A percentile compares a stretch with the other conserved stretches of the same genome.
phyloP scores from a whole-genome alignment of 2,888 invertebrate genomes.

The Reticulitermes lucifugus region DNA sequence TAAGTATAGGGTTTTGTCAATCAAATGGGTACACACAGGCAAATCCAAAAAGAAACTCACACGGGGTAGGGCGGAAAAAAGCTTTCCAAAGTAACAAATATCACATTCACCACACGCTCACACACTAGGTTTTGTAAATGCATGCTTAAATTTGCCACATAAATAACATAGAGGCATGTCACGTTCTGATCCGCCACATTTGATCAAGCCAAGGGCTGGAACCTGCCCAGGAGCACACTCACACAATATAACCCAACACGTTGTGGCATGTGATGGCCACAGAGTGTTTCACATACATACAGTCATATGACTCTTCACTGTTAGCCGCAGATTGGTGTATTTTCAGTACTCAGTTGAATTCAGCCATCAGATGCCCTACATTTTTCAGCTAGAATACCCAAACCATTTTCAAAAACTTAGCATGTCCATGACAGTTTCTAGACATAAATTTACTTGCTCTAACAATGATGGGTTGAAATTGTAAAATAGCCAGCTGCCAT shows the following conservation, averaged over 20 bases:
- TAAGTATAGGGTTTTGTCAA: neutral
- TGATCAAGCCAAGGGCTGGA: neutral
- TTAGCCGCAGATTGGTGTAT: constrained; percentile 26
- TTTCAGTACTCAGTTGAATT: too few species aligned
- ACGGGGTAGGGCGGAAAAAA: neutral
- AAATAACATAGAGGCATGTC: neutral
- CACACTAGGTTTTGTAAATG: neutral
- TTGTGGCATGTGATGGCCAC: neutral
- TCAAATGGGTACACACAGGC: neutral
- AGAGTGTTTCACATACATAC: constrained; percentile 16
- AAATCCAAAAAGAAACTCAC: neutral
- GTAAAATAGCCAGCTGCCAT: too few species aligned
- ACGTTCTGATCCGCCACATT: neutral
- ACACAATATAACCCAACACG: neutral
- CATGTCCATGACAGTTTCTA: too few species aligned
- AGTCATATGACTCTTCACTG: constrained; percentile 25
- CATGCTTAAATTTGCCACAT: neutral
- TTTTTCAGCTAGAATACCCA: too few species aligned
- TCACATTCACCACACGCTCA: neutral
- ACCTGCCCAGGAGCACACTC: neutral
- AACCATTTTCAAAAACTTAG: too few species aligned
- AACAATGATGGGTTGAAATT: too few species aligned
- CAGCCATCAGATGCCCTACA: too few species aligned
- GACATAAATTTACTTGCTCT: too few species aligned
- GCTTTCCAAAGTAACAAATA: neutral